Evolutionary conservation across 2,797 vertebrate species (phyloP), one percentile per base, ranked within the genome.

Genomic region (Balearica regulorum): DNA sequence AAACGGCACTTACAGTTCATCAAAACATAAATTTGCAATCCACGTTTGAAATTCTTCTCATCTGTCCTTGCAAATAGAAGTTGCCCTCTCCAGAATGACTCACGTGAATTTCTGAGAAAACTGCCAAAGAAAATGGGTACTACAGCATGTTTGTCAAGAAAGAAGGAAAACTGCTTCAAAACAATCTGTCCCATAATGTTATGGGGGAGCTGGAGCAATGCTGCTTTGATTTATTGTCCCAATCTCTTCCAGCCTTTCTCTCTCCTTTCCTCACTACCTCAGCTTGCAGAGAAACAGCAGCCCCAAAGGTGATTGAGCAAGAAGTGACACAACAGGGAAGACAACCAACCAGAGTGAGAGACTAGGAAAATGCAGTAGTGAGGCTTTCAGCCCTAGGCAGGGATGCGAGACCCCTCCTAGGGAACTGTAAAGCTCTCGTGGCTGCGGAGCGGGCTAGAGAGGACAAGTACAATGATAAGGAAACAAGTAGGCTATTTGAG

Each of bases 71-170:
- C 25, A 92, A 89, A 89, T 71, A 83, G 51, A 68, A 91, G 81
- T 93, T 92, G 66, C 31, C 24, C 54, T 94, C 65, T 76, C 53
- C 41, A 60, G 31, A 83, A 62, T 14, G 71, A 39, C 55, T 93
- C 35, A 49, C 29, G 15, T 21, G 29, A 77, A 94, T 92, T 86
- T 90, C 72, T 91, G 91, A 93, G 93, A 89, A 90, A 95, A 62
- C n/a, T 89, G 64, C 77, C 44, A 66, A 46, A 61, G 37, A 49
- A 87, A 77, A 94, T 31, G 13, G 65, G n/a, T 75, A 69, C 25
- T 43, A 69, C 44, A 58, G 49, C 31, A 37, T 29, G 20, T 57
- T 94, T 91, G 48, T 76, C 11, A 53, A n/a, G 64, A 54, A 76
- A 70, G 69, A 75, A 90, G 70, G 28, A 89, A 87, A 96, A 72